A percentile compares a stretch with the other conserved stretches of the same genome.
Conservation (phyloP, 2,113 vertebrate genomes). For the Pipra filicauda region DNA sequence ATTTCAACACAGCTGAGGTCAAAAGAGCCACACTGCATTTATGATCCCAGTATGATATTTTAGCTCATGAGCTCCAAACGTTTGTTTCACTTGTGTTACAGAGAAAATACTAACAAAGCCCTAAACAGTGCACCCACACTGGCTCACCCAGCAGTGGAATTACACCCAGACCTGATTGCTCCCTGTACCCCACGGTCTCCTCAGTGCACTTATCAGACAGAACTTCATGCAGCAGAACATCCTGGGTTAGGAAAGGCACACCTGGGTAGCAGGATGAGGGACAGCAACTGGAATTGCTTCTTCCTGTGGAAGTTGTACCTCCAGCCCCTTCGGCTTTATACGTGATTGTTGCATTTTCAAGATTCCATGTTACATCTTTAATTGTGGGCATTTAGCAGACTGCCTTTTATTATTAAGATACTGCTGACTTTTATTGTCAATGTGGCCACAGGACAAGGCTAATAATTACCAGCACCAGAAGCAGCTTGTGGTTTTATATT, state of each 20-base stretch:
- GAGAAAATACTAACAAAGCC: neutral
- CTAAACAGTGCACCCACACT: neutral
- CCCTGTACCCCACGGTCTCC: neutral
- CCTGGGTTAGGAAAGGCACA: neutral
- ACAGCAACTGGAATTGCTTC: neutral
- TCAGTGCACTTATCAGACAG: neutral
- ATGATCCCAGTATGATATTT: neutral
- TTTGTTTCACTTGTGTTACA: neutral
- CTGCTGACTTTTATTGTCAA: slow-evolving; percentile 75
- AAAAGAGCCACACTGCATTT: neutral
- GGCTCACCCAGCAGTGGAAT: neutral
- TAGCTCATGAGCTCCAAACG: neutral
- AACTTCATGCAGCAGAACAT: neutral
- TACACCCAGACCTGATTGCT: neutral
- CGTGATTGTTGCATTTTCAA: neutral
- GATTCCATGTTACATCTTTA: slow-evolving; percentile 69
- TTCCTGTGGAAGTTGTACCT: neutral
- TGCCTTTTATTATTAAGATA: slow-evolving; percentile 70
- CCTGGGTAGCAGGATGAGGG: neutral
- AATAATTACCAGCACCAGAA: slow-evolving; percentile 82
- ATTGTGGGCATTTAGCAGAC: slow-evolving; percentile 70
- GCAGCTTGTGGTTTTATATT: slow-evolving; percentile 88
- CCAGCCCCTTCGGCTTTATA: neutral
- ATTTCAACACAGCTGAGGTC: neutral
- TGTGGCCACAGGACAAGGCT: slow-evolving; percentile 78